Evolutionary conservation across 2,888 invertebrate genomes (phyloP), one percentile per base, ranked within the genome.

Genomic region (Syritta pipiens): DNA sequence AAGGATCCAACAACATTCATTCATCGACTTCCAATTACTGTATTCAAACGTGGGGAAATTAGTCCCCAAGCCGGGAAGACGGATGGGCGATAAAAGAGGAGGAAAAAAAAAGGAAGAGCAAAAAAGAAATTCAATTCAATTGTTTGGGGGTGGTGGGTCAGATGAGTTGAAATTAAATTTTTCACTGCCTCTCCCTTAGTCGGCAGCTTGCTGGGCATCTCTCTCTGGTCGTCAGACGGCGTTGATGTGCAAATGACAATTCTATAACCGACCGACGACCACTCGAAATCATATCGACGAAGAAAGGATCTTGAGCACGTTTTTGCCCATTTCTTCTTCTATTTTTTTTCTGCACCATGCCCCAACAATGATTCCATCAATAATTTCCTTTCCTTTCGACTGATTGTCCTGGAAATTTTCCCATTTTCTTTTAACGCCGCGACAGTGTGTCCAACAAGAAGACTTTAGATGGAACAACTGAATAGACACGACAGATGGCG

Each of bases 241-340:
- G 5, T 14, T 48, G 48, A 67, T 48, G 69, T 69, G 59, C 60
- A 51, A 69, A 51, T 53, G 42, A 44, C 60, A 51, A 44, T 60
- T 53, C 32, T 46, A 35, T 48, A 60, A 51, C 19, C 12, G 26
- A 59, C n/a, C n/a, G n/a, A 49, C 30, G 49, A 49, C 57, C 42
- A 68, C 57, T 49, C 37, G 55, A 67, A 35, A n/a, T 32, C 37
- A 28, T 17, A 48, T 67, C 26, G n/a, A 40, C 7, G 6, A 40
- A 59, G 5, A 12, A 30, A 19, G 4, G 4, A 1, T 12, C 42
- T 26, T 24, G 4, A 6, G 30, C 42, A 20, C 12, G 22, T 28
- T 60, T 46, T 46, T 26, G n/a, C 40, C 10, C 2, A 12, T 6
- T 20, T 37, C 6, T 48, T n/a, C n/a, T n/a, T n/a, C n/a, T n/a